A percentile compares a stretch with the other conserved stretches of the same genome.
Conservation (phyloP, 2,113 vertebrate species). For the Nicator chloris region DNA sequence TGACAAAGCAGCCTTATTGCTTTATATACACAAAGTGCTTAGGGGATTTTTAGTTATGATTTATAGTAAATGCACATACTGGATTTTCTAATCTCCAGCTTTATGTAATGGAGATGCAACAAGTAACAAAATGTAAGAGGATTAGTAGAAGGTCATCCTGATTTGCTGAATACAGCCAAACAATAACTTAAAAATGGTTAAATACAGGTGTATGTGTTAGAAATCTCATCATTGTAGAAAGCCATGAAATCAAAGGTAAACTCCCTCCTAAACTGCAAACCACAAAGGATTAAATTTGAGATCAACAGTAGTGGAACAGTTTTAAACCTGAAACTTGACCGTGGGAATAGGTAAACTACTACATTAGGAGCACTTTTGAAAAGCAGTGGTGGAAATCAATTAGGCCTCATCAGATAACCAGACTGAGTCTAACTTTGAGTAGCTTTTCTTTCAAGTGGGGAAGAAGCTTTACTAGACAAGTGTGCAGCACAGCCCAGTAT, state of each 20-base stretch:
- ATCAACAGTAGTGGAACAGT: not conserved
- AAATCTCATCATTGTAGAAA: not conserved
- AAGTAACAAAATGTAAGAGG: slow-evolving; percentile 23
- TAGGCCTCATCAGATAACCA: not conserved
- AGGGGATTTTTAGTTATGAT: slow-evolving; percentile 26
- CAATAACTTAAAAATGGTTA: not conserved
- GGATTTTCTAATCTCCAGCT: slow-evolving; percentile 33
- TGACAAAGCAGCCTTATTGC: not conserved
- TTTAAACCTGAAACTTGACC: not conserved
- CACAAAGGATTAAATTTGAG: not conserved
- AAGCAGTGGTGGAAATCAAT: not conserved
- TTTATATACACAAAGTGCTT: not conserved
- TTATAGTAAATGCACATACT: slow-evolving; percentile 10
- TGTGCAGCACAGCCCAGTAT: not conserved
- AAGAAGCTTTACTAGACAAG: not conserved
- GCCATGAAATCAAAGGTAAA: not conserved
- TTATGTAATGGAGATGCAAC: slow-evolving; percentile 38
- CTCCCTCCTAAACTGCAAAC: not conserved
- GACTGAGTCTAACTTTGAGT: not conserved
- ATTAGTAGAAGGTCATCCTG: slow-evolving; percentile 44
- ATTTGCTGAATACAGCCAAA: not conserved
- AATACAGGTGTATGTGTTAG: not conserved
- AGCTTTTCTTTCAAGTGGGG: not conserved
- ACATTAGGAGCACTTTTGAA: not conserved
- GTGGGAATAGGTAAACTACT: not conserved